phyloP scores from a whole-genome alignment of 2,888 invertebrate species.

The Drepanosiphum platanoidis region DNA sequence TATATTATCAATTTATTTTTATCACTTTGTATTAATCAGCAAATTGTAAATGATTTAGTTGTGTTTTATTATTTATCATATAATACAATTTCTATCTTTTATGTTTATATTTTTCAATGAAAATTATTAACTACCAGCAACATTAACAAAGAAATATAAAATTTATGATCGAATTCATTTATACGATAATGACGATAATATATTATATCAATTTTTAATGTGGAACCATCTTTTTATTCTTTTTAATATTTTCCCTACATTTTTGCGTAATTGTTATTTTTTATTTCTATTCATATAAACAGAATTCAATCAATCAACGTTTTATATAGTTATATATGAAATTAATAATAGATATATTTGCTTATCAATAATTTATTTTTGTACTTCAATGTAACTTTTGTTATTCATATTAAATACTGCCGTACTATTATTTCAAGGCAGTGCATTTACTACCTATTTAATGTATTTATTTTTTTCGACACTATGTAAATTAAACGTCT shows the following conservation, averaged over 20 bases:
- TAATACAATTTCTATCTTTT: background rate
- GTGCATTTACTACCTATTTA: background rate
- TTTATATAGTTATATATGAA: no score
- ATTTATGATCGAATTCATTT: background rate
- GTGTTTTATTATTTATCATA: background rate
- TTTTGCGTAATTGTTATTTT: no score
- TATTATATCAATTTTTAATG: background rate
- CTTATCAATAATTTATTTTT: slow-evolving; percentile 5
- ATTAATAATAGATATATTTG: no score
- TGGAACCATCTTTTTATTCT: no score
- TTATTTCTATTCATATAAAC: no score
- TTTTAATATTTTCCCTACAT: background rate
- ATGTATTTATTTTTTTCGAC: background rate
- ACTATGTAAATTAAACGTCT: no score
- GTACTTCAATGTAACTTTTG: background rate
- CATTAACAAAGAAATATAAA: background rate
- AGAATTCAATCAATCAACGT: no score
- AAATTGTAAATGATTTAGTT: background rate
- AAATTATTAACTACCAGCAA: background rate
- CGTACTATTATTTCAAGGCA: no score
- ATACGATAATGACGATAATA: background rate
- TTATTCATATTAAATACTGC: no score
- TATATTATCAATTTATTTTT: background rate
- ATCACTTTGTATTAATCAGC: background rate
- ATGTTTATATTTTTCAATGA: background rate